phyloP scores from a whole-genome alignment of 1,140 invertebrate genomes.

The Zophobas morio region DNA sequence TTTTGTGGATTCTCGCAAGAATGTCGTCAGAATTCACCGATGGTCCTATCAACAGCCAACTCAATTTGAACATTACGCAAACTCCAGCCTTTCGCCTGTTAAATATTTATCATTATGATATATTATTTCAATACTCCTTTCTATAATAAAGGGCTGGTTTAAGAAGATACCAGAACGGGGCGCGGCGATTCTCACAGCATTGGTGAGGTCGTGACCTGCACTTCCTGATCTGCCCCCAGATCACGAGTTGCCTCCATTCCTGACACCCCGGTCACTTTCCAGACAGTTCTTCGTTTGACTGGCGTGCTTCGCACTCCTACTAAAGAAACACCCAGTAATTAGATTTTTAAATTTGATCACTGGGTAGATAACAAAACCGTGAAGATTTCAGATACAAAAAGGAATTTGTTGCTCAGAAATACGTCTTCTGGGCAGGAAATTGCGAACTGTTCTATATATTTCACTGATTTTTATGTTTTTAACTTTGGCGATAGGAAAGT shows the following conservation, averaged over 20 bases:
- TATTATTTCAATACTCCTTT: conserved; percentile 26
- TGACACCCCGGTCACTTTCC: conserved; percentile 34
- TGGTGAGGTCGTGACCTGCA: conserved; percentile 48
- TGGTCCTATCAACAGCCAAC: not conserved
- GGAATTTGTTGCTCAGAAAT: too few relatives aligned
- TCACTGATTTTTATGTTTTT: too few relatives aligned
- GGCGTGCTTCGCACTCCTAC: conserved; percentile 29
- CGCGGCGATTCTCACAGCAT: conserved; percentile 47
- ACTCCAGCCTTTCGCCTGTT: conserved; percentile 30
- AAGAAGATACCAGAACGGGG: conserved; percentile 18
- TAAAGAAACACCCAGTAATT: conserved; percentile 35
- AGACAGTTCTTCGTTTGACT: conserved; percentile 15
- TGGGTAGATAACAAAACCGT: not conserved
- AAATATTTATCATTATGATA: conserved; percentile 32
- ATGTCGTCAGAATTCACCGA: not conserved
- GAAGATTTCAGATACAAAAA: too few relatives aligned
- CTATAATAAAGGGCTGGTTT: conserved; percentile 43
- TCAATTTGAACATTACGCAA: not conserved
- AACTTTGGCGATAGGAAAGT: too few relatives aligned
- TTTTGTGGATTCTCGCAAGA: not conserved
- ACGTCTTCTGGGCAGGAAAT: not conserved
- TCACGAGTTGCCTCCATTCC: conserved; percentile 41
- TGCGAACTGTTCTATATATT: too few relatives aligned
- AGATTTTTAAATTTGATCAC: conserved; percentile 24
- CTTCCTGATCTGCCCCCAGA: conserved; percentile 49